Evolutionary conservation across 2,888 invertebrate species (phyloP).

Genomic region (Malacosoma neustria): DNA sequence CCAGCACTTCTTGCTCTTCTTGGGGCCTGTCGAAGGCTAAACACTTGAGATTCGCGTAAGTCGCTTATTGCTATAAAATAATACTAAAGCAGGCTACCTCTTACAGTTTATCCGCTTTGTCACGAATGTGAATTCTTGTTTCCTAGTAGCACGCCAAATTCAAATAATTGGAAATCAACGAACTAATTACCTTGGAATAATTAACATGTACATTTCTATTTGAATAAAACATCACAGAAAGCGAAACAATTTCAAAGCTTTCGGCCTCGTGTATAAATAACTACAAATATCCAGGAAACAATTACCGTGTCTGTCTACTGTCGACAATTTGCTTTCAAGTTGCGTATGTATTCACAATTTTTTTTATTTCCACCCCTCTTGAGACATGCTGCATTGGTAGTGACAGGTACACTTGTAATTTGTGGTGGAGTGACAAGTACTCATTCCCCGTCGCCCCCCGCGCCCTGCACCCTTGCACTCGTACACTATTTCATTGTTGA

Average conservation of each 20-base stretch:
- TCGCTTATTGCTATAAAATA: no score
- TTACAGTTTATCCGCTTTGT: no score
- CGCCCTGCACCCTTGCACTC: conserved; percentile 27
- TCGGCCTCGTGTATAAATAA: background rate
- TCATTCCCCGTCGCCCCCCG: conserved; percentile 34
- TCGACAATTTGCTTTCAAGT: background rate
- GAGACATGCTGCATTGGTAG: background rate
- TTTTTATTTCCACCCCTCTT: background rate
- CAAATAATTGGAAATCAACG: no score
- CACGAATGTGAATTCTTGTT: no score
- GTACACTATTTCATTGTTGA: no score
- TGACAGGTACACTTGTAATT: conserved; percentile 29
- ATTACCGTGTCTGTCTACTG: background rate
- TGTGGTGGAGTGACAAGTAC: conserved; percentile 46
- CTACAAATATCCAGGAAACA: background rate
- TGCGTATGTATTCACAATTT: background rate
- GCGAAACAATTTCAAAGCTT: background rate
- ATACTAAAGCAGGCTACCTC: no score
- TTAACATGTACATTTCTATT: background rate
- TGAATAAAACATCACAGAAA: background rate
- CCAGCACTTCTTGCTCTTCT: no score
- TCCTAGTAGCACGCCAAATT: no score
- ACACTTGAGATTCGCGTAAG: no score
- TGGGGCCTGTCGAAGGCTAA: no score
- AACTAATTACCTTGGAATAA: background rate